A percentile compares a stretch with the other conserved stretches of the same genome.
phyloP scores from a whole-genome alignment of 2,113 vertebrate genomes.

The Oreochromis aureus region DNA sequence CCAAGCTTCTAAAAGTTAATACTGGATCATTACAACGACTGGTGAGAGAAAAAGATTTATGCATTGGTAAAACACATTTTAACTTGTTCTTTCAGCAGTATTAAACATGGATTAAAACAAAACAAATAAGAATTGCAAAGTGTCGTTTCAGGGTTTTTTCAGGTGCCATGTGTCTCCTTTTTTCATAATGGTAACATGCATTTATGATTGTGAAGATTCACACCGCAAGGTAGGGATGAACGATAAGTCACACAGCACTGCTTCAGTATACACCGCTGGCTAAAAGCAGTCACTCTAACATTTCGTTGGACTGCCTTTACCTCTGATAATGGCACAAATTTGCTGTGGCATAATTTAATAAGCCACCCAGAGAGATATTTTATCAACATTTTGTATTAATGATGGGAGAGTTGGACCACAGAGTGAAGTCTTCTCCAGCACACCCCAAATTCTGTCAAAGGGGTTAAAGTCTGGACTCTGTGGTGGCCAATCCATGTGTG shows the following conservation, averaged over 20 bases:
- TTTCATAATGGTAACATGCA: accelerated
- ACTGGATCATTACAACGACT: background rate
- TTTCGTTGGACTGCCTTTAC: background rate
- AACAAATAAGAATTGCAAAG: background rate
- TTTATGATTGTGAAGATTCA: background rate
- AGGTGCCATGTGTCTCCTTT: background rate
- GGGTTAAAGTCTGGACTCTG: background rate
- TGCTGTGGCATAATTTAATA: background rate
- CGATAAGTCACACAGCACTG: accelerated
- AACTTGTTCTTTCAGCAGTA: background rate
- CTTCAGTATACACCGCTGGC: background rate
- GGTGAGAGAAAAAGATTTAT: accelerated
- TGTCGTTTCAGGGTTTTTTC: accelerated
- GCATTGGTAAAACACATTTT: accelerated
- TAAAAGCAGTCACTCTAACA: background rate
- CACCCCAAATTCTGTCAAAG: background rate
- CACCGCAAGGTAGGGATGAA: background rate
- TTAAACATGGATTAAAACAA: accelerated
- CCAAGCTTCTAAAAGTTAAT: background rate
- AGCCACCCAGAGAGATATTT: background rate
- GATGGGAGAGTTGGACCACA: background rate
- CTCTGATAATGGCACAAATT: background rate
- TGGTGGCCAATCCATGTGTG: background rate
- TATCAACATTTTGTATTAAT: background rate
- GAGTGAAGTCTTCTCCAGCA: background rate